phyloP scores from a whole-genome alignment of 1,140 invertebrate genomes.

The Chironomus tepperi region DNA sequence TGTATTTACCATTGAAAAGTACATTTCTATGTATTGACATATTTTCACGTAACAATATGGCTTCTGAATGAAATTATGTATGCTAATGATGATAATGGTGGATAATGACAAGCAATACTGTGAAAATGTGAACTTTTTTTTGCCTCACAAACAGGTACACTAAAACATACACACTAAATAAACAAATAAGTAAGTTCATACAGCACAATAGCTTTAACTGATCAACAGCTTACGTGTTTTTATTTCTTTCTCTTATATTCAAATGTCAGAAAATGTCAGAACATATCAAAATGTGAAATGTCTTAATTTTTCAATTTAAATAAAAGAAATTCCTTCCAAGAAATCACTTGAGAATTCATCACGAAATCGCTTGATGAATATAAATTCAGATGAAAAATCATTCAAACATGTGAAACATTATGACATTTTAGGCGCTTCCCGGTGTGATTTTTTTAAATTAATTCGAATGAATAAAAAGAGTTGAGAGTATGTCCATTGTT shows the following conservation, averaged over 20 bases:
- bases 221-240: background rate
- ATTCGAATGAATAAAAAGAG: background rate
- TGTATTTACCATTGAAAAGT: background rate
- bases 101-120: constrained; percentile 2
- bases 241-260: background rate
- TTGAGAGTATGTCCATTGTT: background rate
- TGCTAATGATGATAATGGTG: background rate
- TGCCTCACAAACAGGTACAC: no score
- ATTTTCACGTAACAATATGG: background rate
- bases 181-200: background rate
- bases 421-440: constrained; percentile 9
- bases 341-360: constrained; percentile 13
- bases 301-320: constrained; percentile 7
- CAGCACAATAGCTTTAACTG: background rate
- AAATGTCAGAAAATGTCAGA: constrained; percentile 8
- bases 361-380: background rate
- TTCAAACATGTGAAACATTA: constrained; percentile 14
- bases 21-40: background rate
- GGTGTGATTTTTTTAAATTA: background rate
- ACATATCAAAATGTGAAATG: background rate
- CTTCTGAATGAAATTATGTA: constrained; percentile 21
- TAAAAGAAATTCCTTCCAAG: constrained; percentile 2
- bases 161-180: background rate
- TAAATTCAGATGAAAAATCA: background rate
- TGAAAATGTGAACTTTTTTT: background rate